A percentile compares a stretch with the other conserved stretches of the same genome.
phyloP scores from a whole-genome alignment of 2,888 invertebrate genomes.

The Tetramorium bicarinatum region DNA sequence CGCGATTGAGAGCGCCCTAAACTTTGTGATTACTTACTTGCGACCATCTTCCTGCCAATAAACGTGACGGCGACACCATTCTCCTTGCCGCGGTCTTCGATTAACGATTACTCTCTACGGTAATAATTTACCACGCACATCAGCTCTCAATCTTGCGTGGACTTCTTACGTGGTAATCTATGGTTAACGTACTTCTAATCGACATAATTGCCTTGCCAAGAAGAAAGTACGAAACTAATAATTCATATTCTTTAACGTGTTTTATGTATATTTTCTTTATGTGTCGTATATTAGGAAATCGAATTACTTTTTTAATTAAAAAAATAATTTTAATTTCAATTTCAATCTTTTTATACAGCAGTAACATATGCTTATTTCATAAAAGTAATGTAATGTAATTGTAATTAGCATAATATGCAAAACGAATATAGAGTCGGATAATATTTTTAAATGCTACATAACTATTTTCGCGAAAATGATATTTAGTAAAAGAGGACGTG shows the following conservation, averaged over 20 bases:
- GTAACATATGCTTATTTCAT: neutral
- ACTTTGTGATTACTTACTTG: constrained; percentile 59
- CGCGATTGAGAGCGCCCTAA: constrained; percentile 64
- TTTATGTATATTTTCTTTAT: neutral
- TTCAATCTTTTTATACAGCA: neutral
- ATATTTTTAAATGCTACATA: constrained; percentile 22
- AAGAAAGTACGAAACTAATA: constrained; percentile 31
- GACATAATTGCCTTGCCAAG: constrained; percentile 23
- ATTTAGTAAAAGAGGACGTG: constrained; percentile 34
- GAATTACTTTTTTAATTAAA: neutral
- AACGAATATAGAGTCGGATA: neutral
- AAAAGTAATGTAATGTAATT: neutral
- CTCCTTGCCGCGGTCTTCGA: constrained; percentile 61
- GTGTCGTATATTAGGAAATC: neutral
- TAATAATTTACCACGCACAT: constrained; percentile 50
- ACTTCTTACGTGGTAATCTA: constrained; percentile 29
- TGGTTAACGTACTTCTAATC: constrained; percentile 33
- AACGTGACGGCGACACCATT: constrained; percentile 65
- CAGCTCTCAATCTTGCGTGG: constrained; percentile 62
- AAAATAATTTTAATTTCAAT: neutral
- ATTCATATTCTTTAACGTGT: neutral
- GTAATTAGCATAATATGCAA: neutral
- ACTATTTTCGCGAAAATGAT: constrained; percentile 40
- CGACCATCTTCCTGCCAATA: constrained; percentile 42
- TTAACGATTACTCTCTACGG: constrained; percentile 53